Conservation (phyloP, 2,797 vertebrate genomes). For the Choloepus didactylus region DNA sequence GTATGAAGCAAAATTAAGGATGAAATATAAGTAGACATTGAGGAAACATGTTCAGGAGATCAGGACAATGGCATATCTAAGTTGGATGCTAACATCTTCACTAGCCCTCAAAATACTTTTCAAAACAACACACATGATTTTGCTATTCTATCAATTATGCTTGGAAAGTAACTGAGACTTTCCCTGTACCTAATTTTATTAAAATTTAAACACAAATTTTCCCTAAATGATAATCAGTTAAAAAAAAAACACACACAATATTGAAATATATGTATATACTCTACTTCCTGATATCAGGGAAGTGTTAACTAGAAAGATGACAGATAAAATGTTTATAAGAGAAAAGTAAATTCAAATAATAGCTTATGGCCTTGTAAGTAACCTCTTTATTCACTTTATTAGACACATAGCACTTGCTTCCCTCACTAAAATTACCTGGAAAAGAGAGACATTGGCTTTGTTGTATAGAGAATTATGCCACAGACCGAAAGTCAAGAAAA, state of each 20-base stretch:
- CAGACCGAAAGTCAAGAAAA: conserved; percentile 3
- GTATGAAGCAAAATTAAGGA: neutral
- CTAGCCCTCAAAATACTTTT: neutral
- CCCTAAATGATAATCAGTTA: neutral
- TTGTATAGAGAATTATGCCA: neutral
- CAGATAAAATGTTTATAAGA: neutral
- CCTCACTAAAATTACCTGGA: neutral
- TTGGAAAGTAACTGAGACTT: neutral
- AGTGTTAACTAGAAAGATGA: neutral
- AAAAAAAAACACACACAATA: neutral
- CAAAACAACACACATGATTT: neutral
- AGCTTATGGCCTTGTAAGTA: neutral
- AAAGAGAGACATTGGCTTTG: neutral
- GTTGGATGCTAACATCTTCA: neutral
- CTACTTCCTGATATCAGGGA: neutral
- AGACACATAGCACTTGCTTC: neutral
- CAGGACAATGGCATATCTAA: too few species aligned
- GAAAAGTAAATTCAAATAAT: neutral
- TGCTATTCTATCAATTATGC: neutral
- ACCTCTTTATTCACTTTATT: neutral
- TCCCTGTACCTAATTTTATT: neutral
- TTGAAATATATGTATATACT: neutral
- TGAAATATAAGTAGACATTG: neutral
- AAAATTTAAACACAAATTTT: neutral
- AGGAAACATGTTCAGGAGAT: neutral